Conservation (phyloP, 2,797 vertebrate genomes). For the Apodemus agrarius region DNA sequence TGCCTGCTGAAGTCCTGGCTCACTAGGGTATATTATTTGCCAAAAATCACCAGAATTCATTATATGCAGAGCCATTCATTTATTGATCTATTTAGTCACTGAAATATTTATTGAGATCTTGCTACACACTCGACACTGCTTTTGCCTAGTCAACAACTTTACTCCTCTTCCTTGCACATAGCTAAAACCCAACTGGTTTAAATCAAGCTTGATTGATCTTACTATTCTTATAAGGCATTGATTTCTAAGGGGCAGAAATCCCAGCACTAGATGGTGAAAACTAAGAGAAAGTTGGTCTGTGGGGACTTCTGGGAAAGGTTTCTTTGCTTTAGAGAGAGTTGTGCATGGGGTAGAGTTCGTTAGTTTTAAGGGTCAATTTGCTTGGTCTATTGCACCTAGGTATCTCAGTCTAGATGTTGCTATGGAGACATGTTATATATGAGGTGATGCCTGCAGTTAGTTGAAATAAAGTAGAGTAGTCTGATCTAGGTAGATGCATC, state of each 20-base stretch:
- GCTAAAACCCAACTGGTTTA: slow-evolving; percentile 40
- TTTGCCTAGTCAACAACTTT: neutral
- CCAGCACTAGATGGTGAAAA: slow-evolving; percentile 32
- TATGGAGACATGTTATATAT: neutral
- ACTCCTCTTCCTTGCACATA: neutral
- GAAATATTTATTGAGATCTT: slow-evolving; percentile 41
- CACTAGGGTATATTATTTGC: neutral
- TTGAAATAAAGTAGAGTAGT: slow-evolving; percentile 30
- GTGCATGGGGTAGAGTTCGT: neutral
- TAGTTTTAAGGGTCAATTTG: slow-evolving; percentile 27
- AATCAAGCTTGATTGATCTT: slow-evolving; percentile 62
- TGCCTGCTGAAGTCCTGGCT: neutral
- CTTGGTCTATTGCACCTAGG: neutral
- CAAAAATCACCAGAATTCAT: slow-evolving; percentile 34
- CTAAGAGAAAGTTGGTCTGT: slow-evolving; percentile 9
- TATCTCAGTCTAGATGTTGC: neutral
- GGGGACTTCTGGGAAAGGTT: neutral
- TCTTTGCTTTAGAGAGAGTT: slow-evolving; percentile 29
- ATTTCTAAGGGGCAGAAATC: slow-evolving; percentile 47
- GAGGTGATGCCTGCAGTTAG: neutral
- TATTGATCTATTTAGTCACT: slow-evolving; percentile 31
- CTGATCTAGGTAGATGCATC: neutral
- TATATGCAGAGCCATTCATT: neutral
- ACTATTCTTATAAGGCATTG: neutral
- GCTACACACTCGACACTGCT: neutral